Percentiles rank a stretch among this genome's conserved stretches.
Conservation (phyloP, 2,797 vertebrate species). For the Lutjanus argentimaculatus region DNA sequence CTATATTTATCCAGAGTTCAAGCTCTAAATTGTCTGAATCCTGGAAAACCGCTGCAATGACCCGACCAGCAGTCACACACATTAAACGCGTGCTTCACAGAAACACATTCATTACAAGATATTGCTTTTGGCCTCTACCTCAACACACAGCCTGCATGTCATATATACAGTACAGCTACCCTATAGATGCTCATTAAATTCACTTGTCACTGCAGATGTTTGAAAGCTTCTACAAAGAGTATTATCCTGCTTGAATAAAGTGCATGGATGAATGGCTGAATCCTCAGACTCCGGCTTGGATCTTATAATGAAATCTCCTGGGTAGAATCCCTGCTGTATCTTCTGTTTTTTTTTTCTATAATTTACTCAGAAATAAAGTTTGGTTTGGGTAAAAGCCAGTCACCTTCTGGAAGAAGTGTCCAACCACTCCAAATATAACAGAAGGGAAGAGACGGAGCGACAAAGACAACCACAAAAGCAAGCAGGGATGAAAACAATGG, state of each 20-base stretch:
- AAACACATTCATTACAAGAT: background rate
- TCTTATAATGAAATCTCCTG: conserved; percentile 59
- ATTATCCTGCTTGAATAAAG: conserved; percentile 51
- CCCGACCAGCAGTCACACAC: background rate
- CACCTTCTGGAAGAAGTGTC: conserved; percentile 24
- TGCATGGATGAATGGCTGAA: conserved; percentile 46
- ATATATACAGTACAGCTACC: background rate
- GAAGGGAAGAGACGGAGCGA: too few species aligned
- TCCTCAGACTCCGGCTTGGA: conserved; percentile 44
- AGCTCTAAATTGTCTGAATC: background rate
- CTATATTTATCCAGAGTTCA: background rate
- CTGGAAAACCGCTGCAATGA: background rate
- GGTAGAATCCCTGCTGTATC: conserved; percentile 14
- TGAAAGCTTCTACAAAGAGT: conserved; percentile 44
- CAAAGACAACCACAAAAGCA: conserved; percentile 34
- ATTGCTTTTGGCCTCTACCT: background rate
- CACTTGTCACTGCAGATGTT: conserved; percentile 35
- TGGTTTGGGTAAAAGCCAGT: conserved; percentile 35
- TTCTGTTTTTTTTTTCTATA: conserved; percentile 19
- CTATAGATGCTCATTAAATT: conserved; percentile 48
- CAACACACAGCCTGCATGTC: background rate
- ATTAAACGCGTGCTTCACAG: background rate
- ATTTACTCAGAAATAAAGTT: conserved; percentile 39
- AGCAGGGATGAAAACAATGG: background rate
- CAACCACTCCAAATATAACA: conserved; percentile 10